phyloP scores from a whole-genome alignment of 2,113 vertebrate species.

The Dendrocopos noguchii region DNA sequence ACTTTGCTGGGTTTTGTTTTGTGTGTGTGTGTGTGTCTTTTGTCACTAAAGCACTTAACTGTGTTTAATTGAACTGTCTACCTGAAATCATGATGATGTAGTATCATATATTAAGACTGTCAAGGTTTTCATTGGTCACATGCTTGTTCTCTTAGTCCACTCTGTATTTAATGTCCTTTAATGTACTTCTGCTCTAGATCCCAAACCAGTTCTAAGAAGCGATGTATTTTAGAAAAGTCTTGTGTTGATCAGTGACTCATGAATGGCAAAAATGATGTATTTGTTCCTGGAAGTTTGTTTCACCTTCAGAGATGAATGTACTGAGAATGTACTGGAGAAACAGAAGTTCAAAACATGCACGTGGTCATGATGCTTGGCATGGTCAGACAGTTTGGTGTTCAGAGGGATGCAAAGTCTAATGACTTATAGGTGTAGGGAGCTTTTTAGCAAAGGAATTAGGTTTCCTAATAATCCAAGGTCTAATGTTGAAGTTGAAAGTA shows the following conservation, averaged over 20 bases:
- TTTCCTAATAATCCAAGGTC: not conserved
- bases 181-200: not conserved
- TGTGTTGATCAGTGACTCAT: not conserved
- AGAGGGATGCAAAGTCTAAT: not conserved
- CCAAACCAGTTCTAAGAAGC: not conserved
- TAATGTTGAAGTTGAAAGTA: not conserved
- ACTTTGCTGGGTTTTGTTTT: not conserved
- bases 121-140: not conserved
- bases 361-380: not conserved
- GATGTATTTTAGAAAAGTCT: not conserved
- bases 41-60: constrained; percentile 36
- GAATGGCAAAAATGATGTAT: not conserved
- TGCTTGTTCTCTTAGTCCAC: not conserved
- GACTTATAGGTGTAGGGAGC: not conserved
- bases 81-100: constrained; percentile 13
- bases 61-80: constrained; percentile 11
- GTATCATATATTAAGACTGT: not conserved
- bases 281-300: not conserved
- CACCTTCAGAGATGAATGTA: not conserved
- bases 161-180: not conserved
- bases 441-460: not conserved
- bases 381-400: not conserved
- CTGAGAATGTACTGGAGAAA: not conserved
- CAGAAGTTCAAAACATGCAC: not conserved
- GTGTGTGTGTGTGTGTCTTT: not conserved